Evolutionary conservation across 2,888 invertebrate species (phyloP).

Genomic region (Toxonevra muliebris): DNA sequence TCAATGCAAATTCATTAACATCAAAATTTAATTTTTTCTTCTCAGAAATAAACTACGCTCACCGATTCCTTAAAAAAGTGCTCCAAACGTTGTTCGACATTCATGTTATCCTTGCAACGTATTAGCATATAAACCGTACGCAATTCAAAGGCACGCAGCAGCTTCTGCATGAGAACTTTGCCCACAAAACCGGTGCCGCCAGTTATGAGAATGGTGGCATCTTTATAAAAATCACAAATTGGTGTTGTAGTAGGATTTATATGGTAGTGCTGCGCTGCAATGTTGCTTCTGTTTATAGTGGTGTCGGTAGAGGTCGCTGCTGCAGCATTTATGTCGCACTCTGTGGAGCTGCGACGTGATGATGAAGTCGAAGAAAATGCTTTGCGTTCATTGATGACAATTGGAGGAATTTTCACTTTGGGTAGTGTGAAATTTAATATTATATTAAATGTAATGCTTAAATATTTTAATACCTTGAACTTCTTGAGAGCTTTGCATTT

Average conservation of each 20-base stretch:
- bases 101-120: slow-evolving; percentile 62
- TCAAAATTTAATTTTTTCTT: slow-evolving; percentile 6
- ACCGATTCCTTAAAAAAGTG: slow-evolving; percentile 62
- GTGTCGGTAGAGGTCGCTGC: slow-evolving; percentile 4
- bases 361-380: slow-evolving; percentile 49
- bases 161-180: slow-evolving; percentile 64
- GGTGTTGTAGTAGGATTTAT: slow-evolving; percentile 44
- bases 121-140: slow-evolving; percentile 64
- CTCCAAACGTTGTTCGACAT: slow-evolving; percentile 58
- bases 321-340: not conserved
- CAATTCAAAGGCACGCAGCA: slow-evolving; percentile 60
- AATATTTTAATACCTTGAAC: no score
- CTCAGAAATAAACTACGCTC: slow-evolving; percentile 35
- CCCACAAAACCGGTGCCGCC: slow-evolving; percentile 65
- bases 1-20: slow-evolving; percentile 16
- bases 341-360: slow-evolving; percentile 35
- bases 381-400: slow-evolving; percentile 38
- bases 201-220: slow-evolving; percentile 63
- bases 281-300: slow-evolving; percentile 4
- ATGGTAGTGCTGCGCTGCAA: not conserved
- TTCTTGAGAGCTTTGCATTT: no score
- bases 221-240: slow-evolving; percentile 60
- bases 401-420: no score
- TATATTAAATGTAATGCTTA: slow-evolving; percentile 13
- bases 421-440: no score